phyloP scores from a whole-genome alignment of 2,797 vertebrate genomes.

The Malurus splendens region DNA sequence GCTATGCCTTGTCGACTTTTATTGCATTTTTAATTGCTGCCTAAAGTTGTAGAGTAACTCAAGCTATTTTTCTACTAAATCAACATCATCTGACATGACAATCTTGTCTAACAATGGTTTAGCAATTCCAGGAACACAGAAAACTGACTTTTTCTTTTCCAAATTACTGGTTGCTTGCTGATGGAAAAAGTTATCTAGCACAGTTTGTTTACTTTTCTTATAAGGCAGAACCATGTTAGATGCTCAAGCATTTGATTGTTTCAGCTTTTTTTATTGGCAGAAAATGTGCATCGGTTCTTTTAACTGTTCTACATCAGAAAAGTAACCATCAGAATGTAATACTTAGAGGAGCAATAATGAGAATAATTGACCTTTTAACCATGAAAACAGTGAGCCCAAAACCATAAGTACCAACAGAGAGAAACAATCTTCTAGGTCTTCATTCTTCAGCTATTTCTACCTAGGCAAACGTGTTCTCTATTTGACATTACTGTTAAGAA shows the following conservation, averaged over 20 bases:
- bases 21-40: not conserved
- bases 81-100: not conserved
- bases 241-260: not conserved
- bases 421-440: not conserved
- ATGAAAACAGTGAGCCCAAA: not conserved
- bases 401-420: not conserved
- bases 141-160: not conserved
- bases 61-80: not conserved
- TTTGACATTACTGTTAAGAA: not conserved
- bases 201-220: not conserved
- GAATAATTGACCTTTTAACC: not conserved
- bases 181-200: not conserved
- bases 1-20: not conserved
- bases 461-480: not conserved
- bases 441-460: not conserved
- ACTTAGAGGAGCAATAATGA: not conserved
- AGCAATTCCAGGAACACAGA: not conserved
- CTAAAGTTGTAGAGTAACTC: not conserved
- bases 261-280: not conserved
- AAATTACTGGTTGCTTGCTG: not conserved
- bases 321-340: not conserved
- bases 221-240: not conserved
- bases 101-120: not conserved
- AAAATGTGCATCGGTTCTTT: not conserved
- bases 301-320: not conserved